phyloP scores from a whole-genome alignment of 2,797 vertebrate genomes.

The Ibycter americanus region DNA sequence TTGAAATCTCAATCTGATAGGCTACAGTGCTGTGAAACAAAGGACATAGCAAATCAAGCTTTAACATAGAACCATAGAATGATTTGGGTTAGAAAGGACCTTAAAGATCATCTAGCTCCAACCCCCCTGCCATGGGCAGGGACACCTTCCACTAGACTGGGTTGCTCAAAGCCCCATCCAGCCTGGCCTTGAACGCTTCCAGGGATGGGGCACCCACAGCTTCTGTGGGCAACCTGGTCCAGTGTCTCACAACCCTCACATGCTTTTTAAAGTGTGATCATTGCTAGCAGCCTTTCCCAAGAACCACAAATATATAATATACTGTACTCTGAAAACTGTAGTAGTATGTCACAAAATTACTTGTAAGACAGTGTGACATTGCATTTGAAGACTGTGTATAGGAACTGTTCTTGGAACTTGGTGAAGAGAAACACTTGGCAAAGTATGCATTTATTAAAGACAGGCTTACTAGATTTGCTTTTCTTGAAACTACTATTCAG shows the following conservation, averaged over 20 bases:
- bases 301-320: background rate
- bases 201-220: no score
- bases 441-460: slow-evolving; percentile 9
- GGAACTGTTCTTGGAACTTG: background rate
- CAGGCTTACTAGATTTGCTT: slow-evolving; percentile 19
- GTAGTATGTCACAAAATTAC: background rate
- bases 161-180: no score
- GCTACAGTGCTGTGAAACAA: background rate
- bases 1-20: background rate
- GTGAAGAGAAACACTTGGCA: background rate
- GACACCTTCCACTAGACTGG: no score
- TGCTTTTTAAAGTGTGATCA: background rate
- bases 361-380: background rate
- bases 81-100: no score
- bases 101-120: no score
- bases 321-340: background rate
- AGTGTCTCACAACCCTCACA: no score
- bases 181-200: no score
- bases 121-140: no score
- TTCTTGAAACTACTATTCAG: background rate
- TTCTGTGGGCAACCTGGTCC: no score
- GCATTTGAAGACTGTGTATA: background rate
- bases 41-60: background rate
- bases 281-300: background rate
- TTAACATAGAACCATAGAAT: background rate